Evolutionary conservation across 2,888 invertebrate genomes (phyloP).

Genomic region (Heliconius erato): DNA sequence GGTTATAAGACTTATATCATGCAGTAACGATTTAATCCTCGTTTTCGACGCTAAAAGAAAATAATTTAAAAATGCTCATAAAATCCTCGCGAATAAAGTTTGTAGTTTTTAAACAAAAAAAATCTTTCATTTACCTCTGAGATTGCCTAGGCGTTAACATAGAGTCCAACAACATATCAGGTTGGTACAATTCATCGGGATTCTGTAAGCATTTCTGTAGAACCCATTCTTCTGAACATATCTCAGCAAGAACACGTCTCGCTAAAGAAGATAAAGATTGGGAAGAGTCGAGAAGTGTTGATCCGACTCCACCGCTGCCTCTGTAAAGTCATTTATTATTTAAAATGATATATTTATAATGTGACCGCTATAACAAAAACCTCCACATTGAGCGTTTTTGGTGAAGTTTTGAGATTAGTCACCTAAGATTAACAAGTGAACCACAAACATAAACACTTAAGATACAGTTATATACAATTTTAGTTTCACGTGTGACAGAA

Average conservation of each 20-base stretch:
- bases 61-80: no score
- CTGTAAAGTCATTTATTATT: slow-evolving; percentile 58
- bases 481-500: not conserved
- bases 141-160: slow-evolving; percentile 95
- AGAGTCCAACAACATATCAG: slow-evolving; percentile 95
- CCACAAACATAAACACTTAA: slow-evolving; percentile 2
- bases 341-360: not conserved
- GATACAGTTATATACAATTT: slow-evolving; percentile 14
- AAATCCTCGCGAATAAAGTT: no score
- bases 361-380: not conserved
- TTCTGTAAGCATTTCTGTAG: slow-evolving; percentile 97
- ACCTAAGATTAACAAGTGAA: slow-evolving; percentile 9
- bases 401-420: not conserved
- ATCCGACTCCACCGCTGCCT: slow-evolving; percentile 80
- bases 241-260: slow-evolving; percentile 95
- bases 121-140: slow-evolving; percentile 82
- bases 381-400: not conserved
- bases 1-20: no score
- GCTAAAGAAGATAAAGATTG: slow-evolving; percentile 95
- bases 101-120: no score
- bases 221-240: slow-evolving; percentile 99
- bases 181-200: slow-evolving; percentile 95
- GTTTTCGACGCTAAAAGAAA: no score
- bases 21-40: no score
- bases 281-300: slow-evolving; percentile 87